Conservation (phyloP, 2,113 vertebrate species). For the Plectropomus leopardus region DNA sequence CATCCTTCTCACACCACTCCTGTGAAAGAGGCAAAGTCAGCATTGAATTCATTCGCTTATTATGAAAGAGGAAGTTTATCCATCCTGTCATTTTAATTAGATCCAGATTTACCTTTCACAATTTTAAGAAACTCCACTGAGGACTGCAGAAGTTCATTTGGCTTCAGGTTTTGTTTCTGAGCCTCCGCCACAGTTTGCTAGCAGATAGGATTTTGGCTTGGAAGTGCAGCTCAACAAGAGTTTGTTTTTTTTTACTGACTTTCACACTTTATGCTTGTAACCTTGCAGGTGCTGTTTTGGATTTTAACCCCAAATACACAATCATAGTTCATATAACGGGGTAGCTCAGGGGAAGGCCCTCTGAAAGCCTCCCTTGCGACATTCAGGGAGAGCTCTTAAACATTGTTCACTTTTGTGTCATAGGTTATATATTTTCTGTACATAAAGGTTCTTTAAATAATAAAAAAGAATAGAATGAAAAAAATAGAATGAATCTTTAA, state of each 20-base stretch:
- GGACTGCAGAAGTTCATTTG: slow-evolving; percentile 67
- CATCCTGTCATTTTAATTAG: slow-evolving; percentile 77
- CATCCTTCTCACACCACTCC: slow-evolving; percentile 7
- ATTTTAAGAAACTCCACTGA: slow-evolving; percentile 69
- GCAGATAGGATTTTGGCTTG: slow-evolving; percentile 17
- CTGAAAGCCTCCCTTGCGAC: no score
- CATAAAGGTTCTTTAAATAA: no score
- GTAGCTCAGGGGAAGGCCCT: no score
- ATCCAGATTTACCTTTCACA: slow-evolving; percentile 65
- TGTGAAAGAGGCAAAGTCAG: neutral
- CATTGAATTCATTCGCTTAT: slow-evolving; percentile 62
- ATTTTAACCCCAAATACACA: neutral
- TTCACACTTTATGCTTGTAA: neutral
- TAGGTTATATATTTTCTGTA: no score
- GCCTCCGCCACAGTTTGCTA: slow-evolving; percentile 22
- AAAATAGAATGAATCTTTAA: no score
- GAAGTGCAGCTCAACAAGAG: slow-evolving; percentile 9
- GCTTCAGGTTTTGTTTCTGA: slow-evolving; percentile 65
- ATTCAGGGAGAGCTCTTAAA: no score
- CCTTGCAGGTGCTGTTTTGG: neutral
- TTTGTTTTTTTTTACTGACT: neutral
- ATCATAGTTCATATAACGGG: no score
- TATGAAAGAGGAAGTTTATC: slow-evolving; percentile 69
- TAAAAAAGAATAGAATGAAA: no score
- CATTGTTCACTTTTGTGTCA: no score